Percentiles rank a stretch among this genome's conserved stretches.
These are phyloP conservation scores for Eueides isabella DNA, from an alignment of 1,140 invertebrate species.

Conservation along the genomic window DNA sequence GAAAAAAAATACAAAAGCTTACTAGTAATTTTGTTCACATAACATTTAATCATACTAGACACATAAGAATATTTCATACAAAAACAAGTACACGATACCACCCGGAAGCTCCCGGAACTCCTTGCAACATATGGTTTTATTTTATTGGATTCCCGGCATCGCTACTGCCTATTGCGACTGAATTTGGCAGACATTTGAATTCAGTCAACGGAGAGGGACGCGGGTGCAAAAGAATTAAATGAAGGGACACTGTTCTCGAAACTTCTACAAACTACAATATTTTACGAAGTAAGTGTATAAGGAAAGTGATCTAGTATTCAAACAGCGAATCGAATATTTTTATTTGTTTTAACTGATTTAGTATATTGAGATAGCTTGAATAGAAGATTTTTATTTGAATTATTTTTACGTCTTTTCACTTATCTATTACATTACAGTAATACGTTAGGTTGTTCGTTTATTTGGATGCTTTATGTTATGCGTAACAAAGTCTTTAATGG, in stretches of 20 bases:
- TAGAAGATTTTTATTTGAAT: too few relatives aligned
- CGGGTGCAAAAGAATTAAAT: constrained; percentile 30
- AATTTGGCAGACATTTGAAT: constrained; percentile 45
- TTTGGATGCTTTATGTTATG: too few relatives aligned
- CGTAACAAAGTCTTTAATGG: too few relatives aligned
- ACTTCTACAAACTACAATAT: constrained; percentile 23
- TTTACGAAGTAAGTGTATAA: background rate
- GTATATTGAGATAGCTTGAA: background rate
- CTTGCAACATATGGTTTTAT: constrained; percentile 41
- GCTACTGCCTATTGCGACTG: constrained; percentile 30
- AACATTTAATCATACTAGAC: background rate
- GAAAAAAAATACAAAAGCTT: too few relatives aligned
- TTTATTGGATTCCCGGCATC: constrained; percentile 37
- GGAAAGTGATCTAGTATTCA: background rate
- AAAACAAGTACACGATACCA: background rate
- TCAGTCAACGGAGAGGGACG: constrained; percentile 37
- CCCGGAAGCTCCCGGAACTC: constrained; percentile 29
- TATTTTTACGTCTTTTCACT: too few relatives aligned
- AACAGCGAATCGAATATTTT: background rate
- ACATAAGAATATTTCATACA: background rate
- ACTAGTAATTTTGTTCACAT: too few relatives aligned
- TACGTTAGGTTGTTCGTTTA: too few relatives aligned
- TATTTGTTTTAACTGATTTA: background rate
- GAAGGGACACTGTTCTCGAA: constrained; percentile 14
- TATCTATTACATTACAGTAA: too few relatives aligned